phyloP scores from a whole-genome alignment of 2,797 vertebrate species.

The Hybognathus amarus region DNA sequence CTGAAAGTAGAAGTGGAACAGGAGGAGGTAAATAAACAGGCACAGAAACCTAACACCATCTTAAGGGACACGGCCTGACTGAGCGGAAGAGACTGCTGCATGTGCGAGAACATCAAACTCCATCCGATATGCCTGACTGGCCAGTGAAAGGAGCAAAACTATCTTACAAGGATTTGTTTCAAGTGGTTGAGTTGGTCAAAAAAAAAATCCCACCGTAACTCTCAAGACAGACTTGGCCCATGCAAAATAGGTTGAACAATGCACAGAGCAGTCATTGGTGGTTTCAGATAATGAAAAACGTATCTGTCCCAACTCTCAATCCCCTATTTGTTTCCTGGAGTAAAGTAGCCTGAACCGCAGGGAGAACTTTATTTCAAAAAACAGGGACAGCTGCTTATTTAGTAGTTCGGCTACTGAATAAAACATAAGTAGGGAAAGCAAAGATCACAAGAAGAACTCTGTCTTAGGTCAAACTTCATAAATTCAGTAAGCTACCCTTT shows the following conservation, averaged over 20 bases:
- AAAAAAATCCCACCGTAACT: background rate
- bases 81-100: conserved; percentile 2
- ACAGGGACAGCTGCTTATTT: conserved; percentile 66
- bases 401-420: conserved; percentile 69
- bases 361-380: conserved; percentile 52
- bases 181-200: background rate
- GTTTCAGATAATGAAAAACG: conserved; percentile 47
- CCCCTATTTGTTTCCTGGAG: conserved; percentile 58
- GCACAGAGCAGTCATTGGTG: background rate
- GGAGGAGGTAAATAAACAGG: conserved; percentile 11
- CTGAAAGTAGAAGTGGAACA: conserved; percentile 68
- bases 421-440: conserved; percentile 70
- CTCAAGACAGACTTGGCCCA: background rate
- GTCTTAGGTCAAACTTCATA: conserved; percentile 57
- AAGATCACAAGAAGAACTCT: conserved; percentile 72
- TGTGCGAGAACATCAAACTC: conserved; percentile 43
- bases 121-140: background rate
- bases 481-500: background rate
- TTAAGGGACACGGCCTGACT: conserved; percentile 12
- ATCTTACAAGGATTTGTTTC: conserved; percentile 10
- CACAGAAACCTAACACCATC: conserved; percentile 6
- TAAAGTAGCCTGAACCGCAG: conserved; percentile 43
- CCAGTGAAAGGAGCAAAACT: background rate
- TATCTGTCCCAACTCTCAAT: conserved; percentile 60
- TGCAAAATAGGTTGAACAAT: conserved; percentile 7